phyloP scores from a whole-genome alignment of 2,113 vertebrate species.

The Proteles cristata region DNA sequence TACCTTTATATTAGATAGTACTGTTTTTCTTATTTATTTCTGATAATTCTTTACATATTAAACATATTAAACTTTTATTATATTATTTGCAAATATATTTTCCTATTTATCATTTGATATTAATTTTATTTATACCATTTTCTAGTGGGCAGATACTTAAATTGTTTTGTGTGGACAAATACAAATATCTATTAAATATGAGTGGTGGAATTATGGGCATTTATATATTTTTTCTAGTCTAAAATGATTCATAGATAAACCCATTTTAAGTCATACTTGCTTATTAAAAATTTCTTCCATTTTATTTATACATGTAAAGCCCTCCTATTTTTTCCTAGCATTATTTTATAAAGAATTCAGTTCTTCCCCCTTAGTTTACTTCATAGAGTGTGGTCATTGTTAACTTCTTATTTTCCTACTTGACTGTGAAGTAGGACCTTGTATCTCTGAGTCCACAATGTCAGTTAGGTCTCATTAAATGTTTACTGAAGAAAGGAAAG shows the following conservation, averaged over 20 bases:
- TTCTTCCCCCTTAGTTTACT: not conserved
- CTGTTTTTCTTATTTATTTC: constrained; percentile 19
- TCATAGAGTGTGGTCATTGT: not conserved
- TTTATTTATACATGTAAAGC: not conserved
- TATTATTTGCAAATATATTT: not conserved
- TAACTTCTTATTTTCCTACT: not conserved
- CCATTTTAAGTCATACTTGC: not conserved
- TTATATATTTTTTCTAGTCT: not conserved
- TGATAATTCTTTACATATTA: constrained; percentile 11
- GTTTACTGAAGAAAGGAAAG: not conserved
- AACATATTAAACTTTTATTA: not conserved
- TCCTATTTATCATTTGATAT: not conserved
- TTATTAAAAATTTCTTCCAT: not conserved
- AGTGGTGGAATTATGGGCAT: not conserved
- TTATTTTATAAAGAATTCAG: not conserved
- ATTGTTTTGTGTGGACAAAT: not conserved
- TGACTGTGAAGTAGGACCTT: not conserved
- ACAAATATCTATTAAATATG: not conserved
- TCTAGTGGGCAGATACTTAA: not conserved
- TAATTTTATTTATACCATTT: not conserved
- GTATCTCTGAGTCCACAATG: not conserved
- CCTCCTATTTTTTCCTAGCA: not conserved
- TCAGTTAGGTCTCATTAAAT: not conserved
- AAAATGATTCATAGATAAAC: not conserved
- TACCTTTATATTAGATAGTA: not conserved